These are phyloP conservation scores for Phortica okadai DNA, from an alignment of 2,888 invertebrate genomes.

Conservation along the genomic window DNA sequence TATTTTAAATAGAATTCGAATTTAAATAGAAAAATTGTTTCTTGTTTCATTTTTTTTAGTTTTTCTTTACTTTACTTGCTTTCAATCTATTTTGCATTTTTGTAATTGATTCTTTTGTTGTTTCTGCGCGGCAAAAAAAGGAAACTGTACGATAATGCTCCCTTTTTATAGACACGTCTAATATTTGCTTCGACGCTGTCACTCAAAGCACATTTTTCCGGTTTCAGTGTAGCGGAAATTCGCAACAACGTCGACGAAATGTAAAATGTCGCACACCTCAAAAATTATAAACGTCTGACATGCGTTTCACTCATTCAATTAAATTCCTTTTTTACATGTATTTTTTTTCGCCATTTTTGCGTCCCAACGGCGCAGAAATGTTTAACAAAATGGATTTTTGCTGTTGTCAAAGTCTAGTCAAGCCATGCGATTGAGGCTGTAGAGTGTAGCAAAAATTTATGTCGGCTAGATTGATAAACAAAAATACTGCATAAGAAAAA, in stretches of 20 bases:
- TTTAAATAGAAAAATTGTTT: conserved; percentile 14
- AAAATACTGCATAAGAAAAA: not conserved
- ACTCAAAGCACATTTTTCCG: not conserved
- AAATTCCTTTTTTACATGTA: not conserved
- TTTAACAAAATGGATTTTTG: conserved; percentile 15
- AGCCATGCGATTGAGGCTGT: not conserved
- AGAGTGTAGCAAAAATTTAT: not conserved
- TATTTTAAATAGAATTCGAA: conserved; percentile 31
- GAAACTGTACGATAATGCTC: not conserved
- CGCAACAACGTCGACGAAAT: not conserved
- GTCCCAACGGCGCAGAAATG: not conserved
- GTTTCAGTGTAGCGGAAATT: not conserved
- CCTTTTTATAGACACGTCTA: not conserved
- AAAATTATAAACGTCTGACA: conserved; percentile 13
- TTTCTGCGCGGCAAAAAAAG: not conserved
- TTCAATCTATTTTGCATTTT: not conserved
- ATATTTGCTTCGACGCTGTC: not conserved
- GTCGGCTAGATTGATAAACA: not conserved
- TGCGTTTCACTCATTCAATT: conserved; percentile 22
- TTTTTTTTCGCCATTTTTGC: not conserved
- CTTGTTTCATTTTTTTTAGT: not conserved
- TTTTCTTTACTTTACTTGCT: not conserved
- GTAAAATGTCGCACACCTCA: not conserved
- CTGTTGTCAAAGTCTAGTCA: conserved; percentile 4
- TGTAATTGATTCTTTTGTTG: conserved; percentile 11